Conservation (phyloP, 2,888 invertebrate genomes). For the Incurvaria masculella region DNA sequence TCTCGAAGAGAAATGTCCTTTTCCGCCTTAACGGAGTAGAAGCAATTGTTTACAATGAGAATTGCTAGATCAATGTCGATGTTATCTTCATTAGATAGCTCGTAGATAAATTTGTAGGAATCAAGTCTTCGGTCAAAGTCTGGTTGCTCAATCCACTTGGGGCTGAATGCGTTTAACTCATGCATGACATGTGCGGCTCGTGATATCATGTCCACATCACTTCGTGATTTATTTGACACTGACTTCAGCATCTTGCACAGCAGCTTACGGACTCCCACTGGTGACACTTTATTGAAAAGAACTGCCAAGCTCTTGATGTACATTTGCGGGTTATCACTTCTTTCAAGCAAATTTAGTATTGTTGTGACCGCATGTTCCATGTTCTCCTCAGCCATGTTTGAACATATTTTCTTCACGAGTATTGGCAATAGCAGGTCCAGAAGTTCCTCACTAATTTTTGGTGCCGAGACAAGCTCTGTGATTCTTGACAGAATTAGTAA, state of each 20-base stretch:
- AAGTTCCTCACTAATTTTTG: constrained; percentile 65
- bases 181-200: constrained; percentile 54
- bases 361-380: constrained; percentile 69
- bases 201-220: constrained; percentile 40
- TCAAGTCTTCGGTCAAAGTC: constrained; percentile 81
- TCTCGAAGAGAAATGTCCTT: constrained; percentile 83
- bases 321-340: constrained; percentile 59
- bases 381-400: constrained; percentile 63
- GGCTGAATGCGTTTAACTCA: constrained; percentile 85
- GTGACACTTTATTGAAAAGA: constrained; percentile 65
- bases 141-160: constrained; percentile 89
- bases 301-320: constrained; percentile 71
- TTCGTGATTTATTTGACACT: constrained; percentile 48
- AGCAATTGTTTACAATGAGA: constrained; percentile 78
- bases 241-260: constrained; percentile 61
- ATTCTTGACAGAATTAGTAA: constrained; percentile 71
- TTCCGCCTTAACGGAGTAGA: constrained; percentile 71
- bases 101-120: constrained; percentile 68
- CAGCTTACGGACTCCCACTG: constrained; percentile 64
- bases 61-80: constrained; percentile 65
- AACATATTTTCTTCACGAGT: constrained; percentile 60
- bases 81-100: constrained; percentile 41
- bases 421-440: constrained; percentile 70
- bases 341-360: constrained; percentile 69
- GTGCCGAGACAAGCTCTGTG: constrained; percentile 69